A percentile compares a stretch with the other conserved stretches of the same genome.
These are phyloP conservation scores for Prorops nasuta DNA, from an alignment of 1,140 invertebrate genomes.

Conservation along the genomic window DNA sequence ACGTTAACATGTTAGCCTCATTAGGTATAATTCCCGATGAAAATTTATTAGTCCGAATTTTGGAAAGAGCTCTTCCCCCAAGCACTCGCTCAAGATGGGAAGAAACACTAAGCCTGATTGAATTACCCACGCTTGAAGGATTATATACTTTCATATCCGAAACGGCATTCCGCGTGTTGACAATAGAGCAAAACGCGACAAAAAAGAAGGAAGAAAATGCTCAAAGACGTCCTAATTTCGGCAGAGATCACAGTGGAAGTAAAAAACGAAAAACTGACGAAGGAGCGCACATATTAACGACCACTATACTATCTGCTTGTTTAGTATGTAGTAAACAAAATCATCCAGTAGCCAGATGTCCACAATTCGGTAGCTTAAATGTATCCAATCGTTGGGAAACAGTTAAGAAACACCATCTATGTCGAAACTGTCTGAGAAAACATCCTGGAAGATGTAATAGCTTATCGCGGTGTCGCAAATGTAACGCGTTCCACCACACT, in stretches of 20 bases:
- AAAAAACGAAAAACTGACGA: neutral
- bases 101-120: neutral
- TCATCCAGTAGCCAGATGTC: neutral
- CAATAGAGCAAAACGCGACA: neutral
- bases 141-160: neutral
- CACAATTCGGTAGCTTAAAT: neutral
- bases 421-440: neutral
- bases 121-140: neutral
- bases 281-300: neutral
- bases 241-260: neutral
- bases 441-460: neutral
- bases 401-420: neutral
- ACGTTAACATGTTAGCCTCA: neutral
- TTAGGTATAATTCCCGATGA: neutral
- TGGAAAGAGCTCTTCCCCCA: neutral
- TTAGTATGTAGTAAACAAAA: neutral
- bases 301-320: neutral
- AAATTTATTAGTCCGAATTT: neutral
- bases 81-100: neutral
- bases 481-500: neutral
- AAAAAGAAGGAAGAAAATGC: neutral
- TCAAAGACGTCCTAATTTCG: neutral
- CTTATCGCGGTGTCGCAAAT: neutral
- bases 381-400: neutral
- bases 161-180: neutral